Percentiles rank a stretch among this genome's conserved stretches.
phyloP scores from a whole-genome alignment of 2,888 invertebrate species.

The Helobdella robusta region DNA sequence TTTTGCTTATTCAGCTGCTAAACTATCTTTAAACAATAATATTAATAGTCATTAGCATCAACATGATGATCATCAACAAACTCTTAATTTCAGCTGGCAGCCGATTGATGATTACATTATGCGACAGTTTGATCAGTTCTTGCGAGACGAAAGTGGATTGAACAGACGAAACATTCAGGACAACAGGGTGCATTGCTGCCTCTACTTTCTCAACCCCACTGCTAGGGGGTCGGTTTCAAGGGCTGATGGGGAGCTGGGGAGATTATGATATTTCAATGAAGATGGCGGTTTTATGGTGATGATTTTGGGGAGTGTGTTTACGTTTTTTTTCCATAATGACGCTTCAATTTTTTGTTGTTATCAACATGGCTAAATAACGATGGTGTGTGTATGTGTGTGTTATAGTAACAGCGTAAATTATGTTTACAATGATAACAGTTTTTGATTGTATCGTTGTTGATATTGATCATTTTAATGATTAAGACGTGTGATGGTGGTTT shows the following conservation, averaged over 20 bases:
- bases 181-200: slow-evolving; percentile 85
- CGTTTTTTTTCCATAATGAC: neutral
- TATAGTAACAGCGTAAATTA: too few species aligned
- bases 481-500: too few species aligned
- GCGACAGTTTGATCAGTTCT: slow-evolving; percentile 73
- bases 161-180: slow-evolving; percentile 92
- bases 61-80: neutral
- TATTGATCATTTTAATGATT: too few species aligned
- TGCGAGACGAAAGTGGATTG: slow-evolving; percentile 71
- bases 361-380: too few species aligned
- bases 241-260: neutral
- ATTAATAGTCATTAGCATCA: slow-evolving; percentile 10
- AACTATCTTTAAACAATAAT: too few species aligned
- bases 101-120: slow-evolving; percentile 92
- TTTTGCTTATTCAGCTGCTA: too few species aligned
- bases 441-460: too few species aligned
- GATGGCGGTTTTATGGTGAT: neutral
- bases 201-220: slow-evolving; percentile 50
- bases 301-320: neutral
- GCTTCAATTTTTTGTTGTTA: too few species aligned
- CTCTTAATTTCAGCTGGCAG: slow-evolving; percentile 64
- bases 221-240: slow-evolving; percentile 51
- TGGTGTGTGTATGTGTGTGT: too few species aligned
- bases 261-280: neutral
- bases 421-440: too few species aligned